Base-by-base conservation (phyloP, 2,113 vertebrate genomes). In the pig (Sus scrofa) region DNA sequence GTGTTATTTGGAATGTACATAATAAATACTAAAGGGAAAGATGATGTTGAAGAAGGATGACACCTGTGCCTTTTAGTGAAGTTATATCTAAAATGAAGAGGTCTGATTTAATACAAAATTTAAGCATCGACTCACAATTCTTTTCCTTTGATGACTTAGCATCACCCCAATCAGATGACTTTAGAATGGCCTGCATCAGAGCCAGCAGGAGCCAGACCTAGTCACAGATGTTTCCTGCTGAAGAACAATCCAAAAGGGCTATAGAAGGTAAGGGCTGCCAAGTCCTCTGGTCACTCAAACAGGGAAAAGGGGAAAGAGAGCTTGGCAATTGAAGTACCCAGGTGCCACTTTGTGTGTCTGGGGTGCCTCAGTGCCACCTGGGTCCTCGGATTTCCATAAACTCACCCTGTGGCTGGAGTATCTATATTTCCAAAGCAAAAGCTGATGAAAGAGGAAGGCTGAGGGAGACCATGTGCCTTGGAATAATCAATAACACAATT, bases 401-500 rank as follows among this genome's bases (percentile, higher is more conserved):
- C 2, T 1, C 44, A 78, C 70, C 71, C 94, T 9, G 0, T 89
- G 70, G 92, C 6, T 92, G 58, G 13, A 95, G 89, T 56, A 87
- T n/a, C 27, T 86, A 12, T 1, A 34, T 68, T 73, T 94, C 83
- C n/a, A 81, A 52, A 0, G 3, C 1, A 67, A 39, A 86, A 94
- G 71, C 83, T 86, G 68, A 83, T 30, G 50, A 19, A 96, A n/a
- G 1, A 79, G 92, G 4, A 91, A 93, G 91, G 91, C 83, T 71
- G 34, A 86, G 39, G 74, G 93, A 86, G 96, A 12, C 93, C 87
- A 92, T 97, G 97, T 97, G 96, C 85, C 95, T 78, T 63, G 44
- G 65, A 96, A 86, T 81, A 91, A 97, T 62, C 39, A 86, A 63
- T 3, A 2, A 58, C 54, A 60, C 82, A 91, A 60, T 37, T 50